Conservation (phyloP, 1,140 invertebrate species). For the Agrilus planipennis region DNA sequence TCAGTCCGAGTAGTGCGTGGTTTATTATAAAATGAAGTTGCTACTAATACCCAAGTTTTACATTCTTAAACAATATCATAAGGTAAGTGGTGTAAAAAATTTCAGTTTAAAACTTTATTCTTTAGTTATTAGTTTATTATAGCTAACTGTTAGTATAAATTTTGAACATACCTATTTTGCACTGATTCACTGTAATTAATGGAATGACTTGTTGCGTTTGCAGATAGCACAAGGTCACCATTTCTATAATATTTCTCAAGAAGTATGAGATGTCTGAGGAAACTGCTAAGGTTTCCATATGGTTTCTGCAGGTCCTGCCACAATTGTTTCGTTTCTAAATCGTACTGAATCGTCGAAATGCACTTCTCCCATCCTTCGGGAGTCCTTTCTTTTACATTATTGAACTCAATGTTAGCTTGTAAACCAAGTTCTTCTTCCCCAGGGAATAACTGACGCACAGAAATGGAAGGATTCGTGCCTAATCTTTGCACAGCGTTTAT, state of each 20-base stretch:
- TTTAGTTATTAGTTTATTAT: too few relatives aligned
- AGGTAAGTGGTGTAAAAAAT: too few relatives aligned
- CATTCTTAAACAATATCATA: too few relatives aligned
- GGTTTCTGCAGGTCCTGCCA: conserved; percentile 73
- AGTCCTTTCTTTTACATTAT: conserved; percentile 48
- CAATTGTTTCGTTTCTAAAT: conserved; percentile 62
- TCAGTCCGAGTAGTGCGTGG: too few relatives aligned
- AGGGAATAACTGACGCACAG: conserved; percentile 64
- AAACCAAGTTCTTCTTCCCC: conserved; percentile 69
- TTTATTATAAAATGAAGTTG: too few relatives aligned
- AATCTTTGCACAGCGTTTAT: conserved; percentile 33
- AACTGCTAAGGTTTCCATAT: conserved; percentile 74
- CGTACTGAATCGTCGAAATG: conserved; percentile 64
- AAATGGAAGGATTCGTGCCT: conserved; percentile 65
- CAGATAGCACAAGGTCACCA: conserved; percentile 60
- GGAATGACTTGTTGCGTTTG: conserved; percentile 58
- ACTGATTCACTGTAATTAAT: conserved; percentile 66
- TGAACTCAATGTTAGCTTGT: conserved; percentile 58
- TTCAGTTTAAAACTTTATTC: too few relatives aligned
- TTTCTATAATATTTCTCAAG: conserved; percentile 68
- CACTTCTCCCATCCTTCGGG: conserved; percentile 74
- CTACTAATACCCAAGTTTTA: too few relatives aligned
- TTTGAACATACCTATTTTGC: too few relatives aligned
- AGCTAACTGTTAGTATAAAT: too few relatives aligned
- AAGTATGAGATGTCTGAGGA: conserved; percentile 65